Evolutionary conservation across 1,140 invertebrate genomes (phyloP).

Genomic region (Cataglyphis hispanica): DNA sequence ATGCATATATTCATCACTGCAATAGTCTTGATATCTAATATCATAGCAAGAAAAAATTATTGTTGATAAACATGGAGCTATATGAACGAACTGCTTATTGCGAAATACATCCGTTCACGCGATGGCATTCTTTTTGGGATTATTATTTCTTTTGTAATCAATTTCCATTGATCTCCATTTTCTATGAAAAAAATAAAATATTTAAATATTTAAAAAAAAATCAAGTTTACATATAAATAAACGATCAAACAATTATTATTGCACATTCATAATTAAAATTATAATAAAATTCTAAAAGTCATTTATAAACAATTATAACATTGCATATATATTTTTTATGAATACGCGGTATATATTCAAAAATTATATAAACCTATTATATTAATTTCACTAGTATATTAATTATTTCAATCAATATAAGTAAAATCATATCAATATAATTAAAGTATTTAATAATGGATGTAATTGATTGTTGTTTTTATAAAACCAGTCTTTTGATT

Average conservation of each 20-base stretch:
- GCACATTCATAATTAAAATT: not conserved
- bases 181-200: not conserved
- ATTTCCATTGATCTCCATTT: slow-evolving; percentile 32
- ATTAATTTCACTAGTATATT: not conserved
- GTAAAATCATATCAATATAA: not conserved
- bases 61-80: slow-evolving; percentile 33
- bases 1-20: not conserved
- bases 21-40: slow-evolving; percentile 53
- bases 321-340: no score
- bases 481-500: not conserved
- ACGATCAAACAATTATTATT: not conserved
- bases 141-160: not conserved
- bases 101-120: slow-evolving; percentile 65
- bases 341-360: no score
- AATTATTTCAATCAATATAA: not conserved
- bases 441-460: not conserved
- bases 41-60: slow-evolving; percentile 42
- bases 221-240: not conserved
- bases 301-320: not conserved
- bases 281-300: not conserved
- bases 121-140: slow-evolving; percentile 52
- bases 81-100: slow-evolving; percentile 8
- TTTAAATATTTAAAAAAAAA: not conserved
- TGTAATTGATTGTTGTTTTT: not conserved
- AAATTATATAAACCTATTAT: no score